A percentile compares a stretch with the other conserved stretches of the same genome.
These are phyloP conservation scores for Xiphorhynchus erythropygius DNA, from an alignment of 2,797 vertebrate genomes.

Conservation along the genomic window DNA sequence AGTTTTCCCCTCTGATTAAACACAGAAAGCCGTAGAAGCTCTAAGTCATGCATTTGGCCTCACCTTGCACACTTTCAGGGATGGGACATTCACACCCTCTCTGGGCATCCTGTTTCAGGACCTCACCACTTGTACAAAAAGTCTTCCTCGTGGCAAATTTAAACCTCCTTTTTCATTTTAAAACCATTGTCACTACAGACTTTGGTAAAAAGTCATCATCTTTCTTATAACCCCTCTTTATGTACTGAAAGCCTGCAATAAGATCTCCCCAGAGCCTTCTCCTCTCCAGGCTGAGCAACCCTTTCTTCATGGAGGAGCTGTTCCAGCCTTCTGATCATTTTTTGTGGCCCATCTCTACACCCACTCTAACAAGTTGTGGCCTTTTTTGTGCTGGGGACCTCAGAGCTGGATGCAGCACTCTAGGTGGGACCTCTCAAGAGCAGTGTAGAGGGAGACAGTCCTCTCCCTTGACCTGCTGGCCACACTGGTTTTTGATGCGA, in stretches of 20 bases:
- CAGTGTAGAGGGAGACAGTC: neutral
- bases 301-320: neutral
- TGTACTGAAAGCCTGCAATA: neutral
- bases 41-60: neutral
- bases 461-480: neutral
- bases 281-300: neutral
- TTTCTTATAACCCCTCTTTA: neutral
- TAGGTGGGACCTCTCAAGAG: neutral
- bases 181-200: neutral
- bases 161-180: neutral
- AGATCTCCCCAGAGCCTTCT: neutral
- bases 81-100: neutral
- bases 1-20: neutral
- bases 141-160: neutral
- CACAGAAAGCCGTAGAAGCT: neutral
- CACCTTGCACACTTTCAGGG: neutral
- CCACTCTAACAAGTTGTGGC: neutral
- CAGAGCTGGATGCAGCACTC: neutral
- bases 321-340: neutral
- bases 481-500: neutral
- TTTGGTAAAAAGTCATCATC: neutral
- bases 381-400: neutral
- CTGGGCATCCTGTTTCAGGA: neutral
- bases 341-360: neutral
- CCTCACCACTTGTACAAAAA: neutral